Evolutionary conservation across 2,888 invertebrate species (phyloP), one percentile per base, ranked within the genome.

Genomic region (Sinodicranocentrus sp.): DNA sequence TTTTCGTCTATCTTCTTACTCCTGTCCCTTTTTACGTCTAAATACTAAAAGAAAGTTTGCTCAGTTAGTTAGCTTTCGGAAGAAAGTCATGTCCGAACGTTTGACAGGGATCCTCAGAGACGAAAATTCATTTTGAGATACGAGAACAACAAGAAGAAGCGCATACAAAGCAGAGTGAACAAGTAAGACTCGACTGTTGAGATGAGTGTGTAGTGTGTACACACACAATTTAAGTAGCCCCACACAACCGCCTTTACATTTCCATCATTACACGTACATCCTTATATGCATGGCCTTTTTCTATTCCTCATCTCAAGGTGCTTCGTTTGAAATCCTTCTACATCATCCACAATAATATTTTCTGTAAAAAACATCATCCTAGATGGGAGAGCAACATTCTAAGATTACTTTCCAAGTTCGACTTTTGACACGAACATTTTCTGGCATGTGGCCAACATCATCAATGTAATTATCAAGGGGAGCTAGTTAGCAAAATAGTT

Each of bases 391-490:
- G 13, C 5, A 5, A 39, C 19, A 15, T 33, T 6, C 3, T 19
- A 26, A 48, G 19, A 44, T 10, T 52, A 26, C 52, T 54, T 54
- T 71, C 23, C n/a, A 21, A 48, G 52, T 6, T 17, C 21, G 63
- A 48, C 65, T 65, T 54, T 80, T 59, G 72, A 65, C 78, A 73
- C 43, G 59, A 59, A 70, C 39, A 15, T 48, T 54, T 70, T 65
- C 59, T 87, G 88, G 87, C 87, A 83, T 85, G 84, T 84, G 79
- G 87, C 88, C 88, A 88, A 87, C 82, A 85, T 88, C 87, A 86
- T 86, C 88, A 85, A 75, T 80, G 84, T 87, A 88, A 88, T 88
- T 88, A 88, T 87, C 85, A 78, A 44, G 85, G 84, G 70, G 57
- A 19, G 21, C 25, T 61, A 68, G 68, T 78, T 70, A 70, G 59